A percentile compares a stretch with the other conserved stretches of the same genome.
phyloP scores from a whole-genome alignment of 2,888 invertebrate genomes.

The Polydrusus tereticollis region DNA sequence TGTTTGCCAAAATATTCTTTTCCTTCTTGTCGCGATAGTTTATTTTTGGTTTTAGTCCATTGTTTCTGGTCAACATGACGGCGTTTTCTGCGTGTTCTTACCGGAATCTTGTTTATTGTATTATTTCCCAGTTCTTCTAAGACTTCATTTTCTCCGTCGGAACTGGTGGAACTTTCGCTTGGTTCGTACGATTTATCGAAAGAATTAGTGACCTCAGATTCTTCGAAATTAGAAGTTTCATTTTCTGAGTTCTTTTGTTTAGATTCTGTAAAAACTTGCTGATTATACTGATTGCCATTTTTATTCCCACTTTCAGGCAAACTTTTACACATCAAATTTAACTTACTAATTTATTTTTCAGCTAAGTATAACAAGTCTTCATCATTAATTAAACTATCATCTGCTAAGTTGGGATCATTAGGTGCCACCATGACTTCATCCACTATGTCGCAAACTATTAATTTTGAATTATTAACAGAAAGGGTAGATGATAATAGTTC shows the following conservation, averaged over 20 bases:
- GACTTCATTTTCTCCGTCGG: too few relatives aligned
- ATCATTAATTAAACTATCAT: conserved; percentile 8
- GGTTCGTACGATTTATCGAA: too few relatives aligned
- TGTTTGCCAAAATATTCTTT: conserved; percentile 23
- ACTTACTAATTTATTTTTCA: not conserved
- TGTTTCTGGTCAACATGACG: not conserved
- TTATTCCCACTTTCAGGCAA: not conserved
- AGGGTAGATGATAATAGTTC: too few relatives aligned
- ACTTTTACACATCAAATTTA: conserved; percentile 5
- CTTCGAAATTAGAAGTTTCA: not conserved
- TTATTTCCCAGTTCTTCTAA: too few relatives aligned
- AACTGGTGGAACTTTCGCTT: too few relatives aligned
- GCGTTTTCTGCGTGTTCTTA: conserved; percentile 7
- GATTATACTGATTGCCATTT: not conserved
- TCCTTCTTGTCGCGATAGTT: conserved; percentile 1
- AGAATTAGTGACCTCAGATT: too few relatives aligned
- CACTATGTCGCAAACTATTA: too few relatives aligned
- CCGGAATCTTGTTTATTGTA: too few relatives aligned
- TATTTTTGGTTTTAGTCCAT: conserved; percentile 19
- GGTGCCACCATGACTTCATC: too few relatives aligned
- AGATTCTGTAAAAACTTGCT: not conserved
- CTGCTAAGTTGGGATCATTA: not conserved
- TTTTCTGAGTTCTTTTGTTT: not conserved
- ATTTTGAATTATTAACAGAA: too few relatives aligned
- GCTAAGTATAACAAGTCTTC: conserved; percentile 2